phyloP scores from a whole-genome alignment of 2,113 vertebrate species.

The Apodemus speciosus region DNA sequence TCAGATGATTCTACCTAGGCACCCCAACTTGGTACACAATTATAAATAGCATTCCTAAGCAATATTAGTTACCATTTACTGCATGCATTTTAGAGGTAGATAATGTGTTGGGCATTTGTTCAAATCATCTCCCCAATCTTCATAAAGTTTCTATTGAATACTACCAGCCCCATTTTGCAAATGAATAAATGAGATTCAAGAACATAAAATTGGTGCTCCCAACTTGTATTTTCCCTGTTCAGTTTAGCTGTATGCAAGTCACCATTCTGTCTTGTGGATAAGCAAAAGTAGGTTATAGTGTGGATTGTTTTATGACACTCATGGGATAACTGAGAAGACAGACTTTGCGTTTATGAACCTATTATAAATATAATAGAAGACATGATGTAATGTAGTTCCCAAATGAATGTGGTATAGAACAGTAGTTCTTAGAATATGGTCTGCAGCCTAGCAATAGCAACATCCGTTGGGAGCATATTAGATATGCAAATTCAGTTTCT shows the following conservation, averaged over 20 bases:
- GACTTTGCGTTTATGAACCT: slow-evolving; percentile 23
- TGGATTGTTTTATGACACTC: slow-evolving; percentile 33
- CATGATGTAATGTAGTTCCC: slow-evolving; percentile 15
- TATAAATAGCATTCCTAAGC: background rate
- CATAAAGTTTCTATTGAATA: slow-evolving; percentile 17
- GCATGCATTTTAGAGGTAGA: background rate
- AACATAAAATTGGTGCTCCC: background rate
- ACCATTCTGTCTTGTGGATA: background rate
- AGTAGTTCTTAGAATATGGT: background rate
- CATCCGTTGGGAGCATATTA: background rate
- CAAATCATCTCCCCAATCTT: background rate
- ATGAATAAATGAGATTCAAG: slow-evolving; percentile 39
- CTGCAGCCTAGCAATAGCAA: background rate
- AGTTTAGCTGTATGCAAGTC: background rate
- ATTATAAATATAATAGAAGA: slow-evolving; percentile 52
- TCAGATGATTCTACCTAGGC: background rate
- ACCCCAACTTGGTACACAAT: background rate
- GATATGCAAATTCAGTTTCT: background rate
- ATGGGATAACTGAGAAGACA: background rate
- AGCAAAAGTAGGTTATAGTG: slow-evolving; percentile 35
- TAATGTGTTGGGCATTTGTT: background rate
- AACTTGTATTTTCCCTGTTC: background rate
- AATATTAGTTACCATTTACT: background rate
- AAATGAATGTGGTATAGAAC: background rate
- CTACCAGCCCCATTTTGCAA: background rate